Conservation (phyloP, 2,888 invertebrate species). For the Celastrina argiolus region DNA sequence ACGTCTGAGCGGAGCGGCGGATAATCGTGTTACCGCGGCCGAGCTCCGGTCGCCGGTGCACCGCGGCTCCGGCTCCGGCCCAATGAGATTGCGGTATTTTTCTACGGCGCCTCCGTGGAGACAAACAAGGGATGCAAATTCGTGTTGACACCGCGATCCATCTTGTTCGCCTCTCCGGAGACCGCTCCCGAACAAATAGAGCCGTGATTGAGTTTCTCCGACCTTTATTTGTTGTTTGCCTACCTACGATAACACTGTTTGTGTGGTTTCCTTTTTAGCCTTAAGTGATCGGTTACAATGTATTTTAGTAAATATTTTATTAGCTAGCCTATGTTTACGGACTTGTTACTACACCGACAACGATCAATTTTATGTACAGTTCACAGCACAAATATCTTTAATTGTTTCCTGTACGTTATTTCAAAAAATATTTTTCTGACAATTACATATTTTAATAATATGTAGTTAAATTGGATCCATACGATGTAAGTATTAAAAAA, state of each 20-base stretch:
- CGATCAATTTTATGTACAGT: too few relatives aligned
- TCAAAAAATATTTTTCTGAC: too few relatives aligned
- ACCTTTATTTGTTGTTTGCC: slow-evolving; percentile 39
- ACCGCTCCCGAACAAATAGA: slow-evolving; percentile 69
- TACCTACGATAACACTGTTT: slow-evolving; percentile 24
- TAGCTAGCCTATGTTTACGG: neutral
- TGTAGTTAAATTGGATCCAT: too few relatives aligned
- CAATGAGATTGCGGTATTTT: slow-evolving; percentile 76
- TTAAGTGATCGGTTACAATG: neutral
- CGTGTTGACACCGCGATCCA: slow-evolving; percentile 77
- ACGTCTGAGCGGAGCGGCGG: slow-evolving; percentile 72
- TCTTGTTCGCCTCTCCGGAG: slow-evolving; percentile 74
- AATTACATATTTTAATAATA: too few relatives aligned
- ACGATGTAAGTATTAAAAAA: too few relatives aligned
- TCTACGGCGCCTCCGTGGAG: slow-evolving; percentile 64
- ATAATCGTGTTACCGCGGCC: slow-evolving; percentile 75
- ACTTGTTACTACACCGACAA: neutral
- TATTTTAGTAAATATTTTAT: neutral
- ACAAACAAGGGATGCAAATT: slow-evolving; percentile 78
- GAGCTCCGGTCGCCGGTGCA: slow-evolving; percentile 68
- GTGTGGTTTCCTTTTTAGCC: slow-evolving; percentile 21
- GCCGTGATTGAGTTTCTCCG: slow-evolving; percentile 66
- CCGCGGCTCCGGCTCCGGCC: slow-evolving; percentile 64
- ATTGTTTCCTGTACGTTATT: too few relatives aligned
- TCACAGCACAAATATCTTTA: too few relatives aligned